A percentile compares a stretch with the other conserved stretches of the same genome.
These are phyloP conservation scores for Salmo trutta DNA, from an alignment of 2,797 vertebrate species.

Conservation along the genomic window DNA sequence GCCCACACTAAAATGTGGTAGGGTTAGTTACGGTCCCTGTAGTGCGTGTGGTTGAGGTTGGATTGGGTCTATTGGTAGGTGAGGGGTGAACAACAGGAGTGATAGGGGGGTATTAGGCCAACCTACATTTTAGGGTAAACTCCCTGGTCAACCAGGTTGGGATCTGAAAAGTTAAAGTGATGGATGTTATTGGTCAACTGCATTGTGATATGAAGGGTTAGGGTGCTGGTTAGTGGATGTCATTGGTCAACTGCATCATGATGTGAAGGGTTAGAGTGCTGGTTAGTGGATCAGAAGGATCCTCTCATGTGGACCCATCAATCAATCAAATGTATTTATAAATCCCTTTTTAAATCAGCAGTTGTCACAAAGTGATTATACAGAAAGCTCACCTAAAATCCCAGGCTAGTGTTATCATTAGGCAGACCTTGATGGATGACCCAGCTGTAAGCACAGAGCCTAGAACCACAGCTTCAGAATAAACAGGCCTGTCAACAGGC, in stretches of 20 bases:
- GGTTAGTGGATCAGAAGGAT: conserved; percentile 48
- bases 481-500: conserved; percentile 4
- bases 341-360: too few relatives aligned
- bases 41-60: too few relatives aligned
- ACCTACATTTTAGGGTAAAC: not conserved
- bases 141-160: conserved; percentile 4
- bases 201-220: not conserved
- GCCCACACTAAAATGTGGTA: too few relatives aligned
- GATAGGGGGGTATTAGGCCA: conserved; percentile 37
- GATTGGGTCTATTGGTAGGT: not conserved
- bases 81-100: not conserved
- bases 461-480: not conserved
- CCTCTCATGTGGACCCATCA: conserved; percentile 44
- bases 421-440: conserved; percentile 64
- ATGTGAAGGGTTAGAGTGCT: conserved; percentile 46
- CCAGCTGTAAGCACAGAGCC: not conserved
- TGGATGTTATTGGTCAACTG: conserved; percentile 25
- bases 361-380: too few relatives aligned
- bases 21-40: not conserved
- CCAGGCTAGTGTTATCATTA: conserved; percentile 51
- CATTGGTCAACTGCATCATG: not conserved
- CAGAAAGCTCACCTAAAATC: too few relatives aligned
- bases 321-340: conserved; percentile 28
- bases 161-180: conserved; percentile 53
- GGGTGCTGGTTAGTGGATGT: conserved; percentile 18